Conservation (phyloP, 2,797 vertebrate species). For the Siniperca obscura region DNA sequence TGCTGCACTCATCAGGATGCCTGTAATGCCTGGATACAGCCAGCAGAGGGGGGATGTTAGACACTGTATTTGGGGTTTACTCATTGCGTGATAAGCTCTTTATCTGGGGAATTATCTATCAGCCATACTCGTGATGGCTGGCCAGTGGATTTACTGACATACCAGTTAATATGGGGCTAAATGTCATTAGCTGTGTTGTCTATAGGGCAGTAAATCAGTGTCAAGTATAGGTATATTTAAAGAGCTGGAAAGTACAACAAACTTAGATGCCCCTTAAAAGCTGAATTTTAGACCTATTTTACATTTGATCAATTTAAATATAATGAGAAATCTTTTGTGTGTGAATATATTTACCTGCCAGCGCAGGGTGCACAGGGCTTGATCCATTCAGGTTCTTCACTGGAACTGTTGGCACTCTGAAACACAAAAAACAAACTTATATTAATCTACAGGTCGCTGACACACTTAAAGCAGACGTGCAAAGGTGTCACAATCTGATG, state of each 20-base stretch:
- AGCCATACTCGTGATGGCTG: not conserved
- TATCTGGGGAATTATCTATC: not conserved
- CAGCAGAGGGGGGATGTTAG: conserved; percentile 56
- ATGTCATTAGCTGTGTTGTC: not conserved
- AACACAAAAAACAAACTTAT: conserved; percentile 29
- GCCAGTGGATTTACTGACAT: not conserved
- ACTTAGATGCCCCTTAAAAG: not conserved
- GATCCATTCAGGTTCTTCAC: conserved; percentile 97
- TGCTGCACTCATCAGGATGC: conserved; percentile 96
- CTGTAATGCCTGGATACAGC: conserved; percentile 90
- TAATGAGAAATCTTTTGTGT: not conserved
- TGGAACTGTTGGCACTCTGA: conserved; percentile 94
- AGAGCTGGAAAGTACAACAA: not conserved
- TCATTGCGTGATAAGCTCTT: not conserved
- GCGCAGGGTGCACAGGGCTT: conserved; percentile 94
- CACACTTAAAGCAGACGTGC: not conserved
- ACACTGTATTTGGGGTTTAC: not conserved
- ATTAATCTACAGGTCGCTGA: conserved; percentile 18
- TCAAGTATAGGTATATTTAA: not conserved
- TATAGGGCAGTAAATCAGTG: not conserved
- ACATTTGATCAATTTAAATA: not conserved
- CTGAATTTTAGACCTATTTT: not conserved
- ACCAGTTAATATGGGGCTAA: not conserved
- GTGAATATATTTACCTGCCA: conserved; percentile 88
- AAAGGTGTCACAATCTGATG: conserved; percentile 15